Evolutionary conservation across 2,113 vertebrate genomes (phyloP).

Genomic region (Oxyruncus cristatus): DNA sequence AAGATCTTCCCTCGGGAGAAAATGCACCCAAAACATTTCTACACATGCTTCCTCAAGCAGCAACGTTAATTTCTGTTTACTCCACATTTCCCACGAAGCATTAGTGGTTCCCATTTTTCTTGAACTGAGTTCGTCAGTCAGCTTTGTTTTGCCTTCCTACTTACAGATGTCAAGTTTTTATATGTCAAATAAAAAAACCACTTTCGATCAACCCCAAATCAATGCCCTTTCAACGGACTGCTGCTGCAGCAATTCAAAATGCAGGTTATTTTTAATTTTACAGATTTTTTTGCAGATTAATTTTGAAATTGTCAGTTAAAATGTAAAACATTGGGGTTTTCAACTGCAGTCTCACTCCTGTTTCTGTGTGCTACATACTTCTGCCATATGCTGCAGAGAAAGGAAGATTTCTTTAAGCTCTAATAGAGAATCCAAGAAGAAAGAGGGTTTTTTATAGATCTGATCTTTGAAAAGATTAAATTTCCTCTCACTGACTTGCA

Average conservation of each 20-base stretch:
- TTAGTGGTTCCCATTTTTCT: not conserved
- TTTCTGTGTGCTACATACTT: not conserved
- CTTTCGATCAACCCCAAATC: not conserved
- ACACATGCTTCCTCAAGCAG: not conserved
- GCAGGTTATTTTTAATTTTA: not conserved
- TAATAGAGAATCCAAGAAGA: constrained; percentile 46
- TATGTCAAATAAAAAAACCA: not conserved
- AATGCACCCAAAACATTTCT: not conserved
- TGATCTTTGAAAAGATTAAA: constrained; percentile 64
- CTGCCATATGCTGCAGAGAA: constrained; percentile 49
- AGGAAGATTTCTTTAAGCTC: constrained; percentile 53
- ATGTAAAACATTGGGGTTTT: not conserved
- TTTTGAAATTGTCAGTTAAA: not conserved
- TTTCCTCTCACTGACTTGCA: constrained; percentile 55
- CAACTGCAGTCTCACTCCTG: not conserved
- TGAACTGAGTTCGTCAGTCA: not conserved
- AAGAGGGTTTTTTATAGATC: constrained; percentile 51
- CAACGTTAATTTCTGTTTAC: not conserved
- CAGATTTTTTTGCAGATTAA: not conserved
- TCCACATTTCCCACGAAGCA: not conserved
- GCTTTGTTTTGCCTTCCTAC: not conserved
- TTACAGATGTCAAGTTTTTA: not conserved
- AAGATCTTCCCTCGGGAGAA: not conserved
- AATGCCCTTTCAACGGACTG: not conserved
- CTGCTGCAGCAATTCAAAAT: not conserved